Evolutionary conservation across 2,888 invertebrate species (phyloP).

Genomic region (Helobdella robusta): DNA sequence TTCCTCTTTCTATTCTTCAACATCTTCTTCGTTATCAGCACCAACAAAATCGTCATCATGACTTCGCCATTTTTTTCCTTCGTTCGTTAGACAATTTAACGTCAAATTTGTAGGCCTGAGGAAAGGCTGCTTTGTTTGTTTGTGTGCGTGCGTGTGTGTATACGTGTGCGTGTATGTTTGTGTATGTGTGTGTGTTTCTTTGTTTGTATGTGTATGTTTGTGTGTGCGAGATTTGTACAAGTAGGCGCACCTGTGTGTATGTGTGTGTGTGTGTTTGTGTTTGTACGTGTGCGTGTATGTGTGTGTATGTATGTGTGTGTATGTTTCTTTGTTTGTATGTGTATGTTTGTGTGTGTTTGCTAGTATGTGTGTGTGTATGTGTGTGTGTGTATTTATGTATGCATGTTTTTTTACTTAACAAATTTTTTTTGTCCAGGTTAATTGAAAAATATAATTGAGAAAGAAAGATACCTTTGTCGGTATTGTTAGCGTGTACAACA

Average conservation of each 20-base stretch:
- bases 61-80: slow-evolving; percentile 1
- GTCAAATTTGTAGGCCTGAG: too few relatives aligned
- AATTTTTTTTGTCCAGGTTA: not conserved
- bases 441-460: too few relatives aligned
- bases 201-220: slow-evolving; percentile 2
- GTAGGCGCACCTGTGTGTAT: too few relatives aligned
- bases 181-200: not conserved
- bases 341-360: not conserved
- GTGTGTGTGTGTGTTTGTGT: not conserved
- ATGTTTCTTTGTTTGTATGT: not conserved
- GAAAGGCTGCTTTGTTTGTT: too few relatives aligned
- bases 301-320: slow-evolving; percentile 3
- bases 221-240: too few relatives aligned
- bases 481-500: too few relatives aligned
- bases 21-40: not conserved
- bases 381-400: not conserved
- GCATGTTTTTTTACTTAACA: not conserved
- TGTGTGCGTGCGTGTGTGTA: slow-evolving; percentile 3
- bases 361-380: not conserved
- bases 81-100: too few relatives aligned
- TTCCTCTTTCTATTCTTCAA: not conserved
- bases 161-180: not conserved
- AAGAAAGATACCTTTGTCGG: too few relatives aligned
- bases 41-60: not conserved
- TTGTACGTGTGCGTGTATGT: not conserved